A percentile compares a stretch with the other conserved stretches of the same genome.
Conservation (phyloP, 2,888 invertebrate genomes). For the Platycheirus albimanus region DNA sequence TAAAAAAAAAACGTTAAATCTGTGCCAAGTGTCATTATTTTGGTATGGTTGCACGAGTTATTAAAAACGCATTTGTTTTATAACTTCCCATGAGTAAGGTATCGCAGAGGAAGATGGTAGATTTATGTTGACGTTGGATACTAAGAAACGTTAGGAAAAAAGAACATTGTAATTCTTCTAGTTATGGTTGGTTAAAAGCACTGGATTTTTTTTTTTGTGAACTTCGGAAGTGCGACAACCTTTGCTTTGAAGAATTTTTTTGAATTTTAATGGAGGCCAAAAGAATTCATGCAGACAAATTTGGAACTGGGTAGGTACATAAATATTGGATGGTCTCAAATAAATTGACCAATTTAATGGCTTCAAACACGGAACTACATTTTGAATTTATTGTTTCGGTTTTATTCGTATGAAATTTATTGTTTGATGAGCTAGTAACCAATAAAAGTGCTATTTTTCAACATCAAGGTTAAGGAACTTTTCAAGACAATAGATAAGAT, state of each 20-base stretch:
- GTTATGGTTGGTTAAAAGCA: conserved; percentile 11
- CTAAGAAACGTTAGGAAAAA: conserved; percentile 31
- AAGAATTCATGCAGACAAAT: conserved; percentile 45
- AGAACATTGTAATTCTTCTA: neutral
- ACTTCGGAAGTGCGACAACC: conserved; percentile 44
- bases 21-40: conserved; percentile 47
- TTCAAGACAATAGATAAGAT: no score
- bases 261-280: conserved; percentile 46
- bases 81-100: conserved; percentile 4
- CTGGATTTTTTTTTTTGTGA: conserved; percentile 5
- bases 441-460: no score
- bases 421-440: no score
- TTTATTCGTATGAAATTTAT: conserved; percentile 22
- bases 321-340: conserved; percentile 1
- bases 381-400: conserved; percentile 23
- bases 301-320: no score
- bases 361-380: conserved; percentile 24
- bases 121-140: conserved; percentile 5
- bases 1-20: conserved; percentile 19
- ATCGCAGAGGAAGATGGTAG: neutral
- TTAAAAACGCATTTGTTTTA: conserved; percentile 63
- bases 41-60: conserved; percentile 44
- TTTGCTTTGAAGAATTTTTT: conserved; percentile 13
- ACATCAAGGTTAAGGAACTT: neutral
- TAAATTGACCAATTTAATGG: conserved; percentile 64